Conservation (phyloP, 2,888 invertebrate species). For the Gryllus longicercus region DNA sequence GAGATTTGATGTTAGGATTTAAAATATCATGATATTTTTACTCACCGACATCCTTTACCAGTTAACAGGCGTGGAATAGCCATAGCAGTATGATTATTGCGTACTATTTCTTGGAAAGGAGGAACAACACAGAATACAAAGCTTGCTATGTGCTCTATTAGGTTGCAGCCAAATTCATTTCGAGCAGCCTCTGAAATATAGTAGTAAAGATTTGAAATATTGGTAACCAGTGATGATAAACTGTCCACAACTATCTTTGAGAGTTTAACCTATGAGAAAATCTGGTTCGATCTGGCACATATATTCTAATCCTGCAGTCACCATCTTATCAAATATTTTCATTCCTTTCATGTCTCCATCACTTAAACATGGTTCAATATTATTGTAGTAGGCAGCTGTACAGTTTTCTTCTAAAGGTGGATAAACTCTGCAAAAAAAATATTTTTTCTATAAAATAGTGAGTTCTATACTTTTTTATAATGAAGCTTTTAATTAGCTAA, state of each 20-base stretch:
- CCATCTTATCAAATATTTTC: neutral
- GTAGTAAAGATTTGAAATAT: neutral
- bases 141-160: neutral
- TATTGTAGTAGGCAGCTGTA: neutral
- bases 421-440: neutral
- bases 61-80: neutral
- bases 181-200: neutral
- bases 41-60: neutral
- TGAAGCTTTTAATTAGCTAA: too few relatives aligned
- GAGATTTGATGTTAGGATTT: neutral
- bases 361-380: neutral
- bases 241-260: too few relatives aligned
- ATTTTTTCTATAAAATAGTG: too few relatives aligned
- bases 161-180: constrained; percentile 5
- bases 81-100: neutral
- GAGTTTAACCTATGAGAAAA: neutral
- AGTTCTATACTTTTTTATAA: too few relatives aligned
- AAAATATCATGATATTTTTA: neutral
- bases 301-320: neutral
- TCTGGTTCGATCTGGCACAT: neutral
- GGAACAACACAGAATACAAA: neutral
- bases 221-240: too few relatives aligned
- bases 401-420: neutral
- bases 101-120: neutral
- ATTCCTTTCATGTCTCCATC: neutral